phyloP scores from a whole-genome alignment of 2,797 vertebrate species.

The Acomys russatus region DNA sequence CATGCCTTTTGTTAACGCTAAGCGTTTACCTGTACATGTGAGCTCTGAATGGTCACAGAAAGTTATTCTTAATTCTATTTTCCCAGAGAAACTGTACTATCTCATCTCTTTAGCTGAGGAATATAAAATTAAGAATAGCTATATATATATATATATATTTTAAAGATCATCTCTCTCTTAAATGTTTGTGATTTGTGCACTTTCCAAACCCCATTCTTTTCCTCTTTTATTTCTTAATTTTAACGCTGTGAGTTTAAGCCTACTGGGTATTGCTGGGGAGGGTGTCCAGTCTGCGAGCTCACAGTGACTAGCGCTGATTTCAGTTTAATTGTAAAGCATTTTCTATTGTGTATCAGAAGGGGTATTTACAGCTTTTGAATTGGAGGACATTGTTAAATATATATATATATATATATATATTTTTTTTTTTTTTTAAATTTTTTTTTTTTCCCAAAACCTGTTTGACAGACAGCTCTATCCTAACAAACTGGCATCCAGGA shows the following conservation, averaged over 20 bases:
- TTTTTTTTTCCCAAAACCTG: slow-evolving; percentile 79
- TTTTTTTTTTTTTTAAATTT: too few relatives aligned
- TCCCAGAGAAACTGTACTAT: slow-evolving; percentile 80
- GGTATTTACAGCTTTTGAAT: slow-evolving; percentile 82
- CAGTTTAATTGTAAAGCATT: slow-evolving; percentile 81
- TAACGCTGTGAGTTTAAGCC: slow-evolving; percentile 84
- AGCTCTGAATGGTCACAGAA: slow-evolving; percentile 51
- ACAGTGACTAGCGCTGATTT: slow-evolving; percentile 81
- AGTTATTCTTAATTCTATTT: slow-evolving; percentile 70
- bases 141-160: slow-evolving; percentile 57
- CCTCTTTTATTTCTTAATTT: slow-evolving; percentile 85
- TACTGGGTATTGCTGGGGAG: not conserved
- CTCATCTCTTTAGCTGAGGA: slow-evolving; percentile 72
- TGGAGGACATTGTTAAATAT: slow-evolving; percentile 82
- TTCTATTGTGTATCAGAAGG: slow-evolving; percentile 79
- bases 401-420: too few relatives aligned
- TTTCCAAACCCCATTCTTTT: slow-evolving; percentile 84
- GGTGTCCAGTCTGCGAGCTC: slow-evolving; percentile 81
- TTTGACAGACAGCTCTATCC: slow-evolving; percentile 80
- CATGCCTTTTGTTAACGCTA: slow-evolving; percentile 64
- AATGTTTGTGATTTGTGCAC: slow-evolving; percentile 84
- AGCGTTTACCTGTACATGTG: slow-evolving; percentile 68
- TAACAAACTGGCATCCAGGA: slow-evolving; percentile 80
- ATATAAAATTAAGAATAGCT: slow-evolving; percentile 79
- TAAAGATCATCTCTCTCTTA: slow-evolving; percentile 81